A percentile compares a stretch with the other conserved stretches of the same genome.
These are phyloP conservation scores for Halichoerus grypus DNA, from an alignment of 2,113 vertebrate genomes.

Conservation along the genomic window DNA sequence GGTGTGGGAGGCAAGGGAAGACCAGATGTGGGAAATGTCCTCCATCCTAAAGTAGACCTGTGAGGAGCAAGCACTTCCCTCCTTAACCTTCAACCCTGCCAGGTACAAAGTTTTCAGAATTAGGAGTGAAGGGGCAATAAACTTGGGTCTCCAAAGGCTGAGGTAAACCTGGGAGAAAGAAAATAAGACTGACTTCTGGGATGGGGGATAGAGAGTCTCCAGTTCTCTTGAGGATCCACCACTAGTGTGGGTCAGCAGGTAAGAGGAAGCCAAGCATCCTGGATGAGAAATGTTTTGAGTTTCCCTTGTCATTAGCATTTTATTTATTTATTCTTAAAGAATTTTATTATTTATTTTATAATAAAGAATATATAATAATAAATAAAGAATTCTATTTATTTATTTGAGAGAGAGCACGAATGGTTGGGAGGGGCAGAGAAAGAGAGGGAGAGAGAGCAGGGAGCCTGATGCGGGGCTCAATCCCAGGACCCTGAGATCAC, in stretches of 20 bases:
- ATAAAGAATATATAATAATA: no score
- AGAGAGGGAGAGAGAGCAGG: no score
- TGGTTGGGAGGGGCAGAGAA: not conserved
- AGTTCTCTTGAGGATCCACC: not conserved
- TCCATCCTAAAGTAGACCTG: not conserved
- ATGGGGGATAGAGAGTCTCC: not conserved
- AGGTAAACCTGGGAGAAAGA: not conserved
- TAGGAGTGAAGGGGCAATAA: not conserved
- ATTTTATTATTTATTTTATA: no score
- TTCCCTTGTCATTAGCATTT: not conserved
- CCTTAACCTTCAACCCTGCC: not conserved
- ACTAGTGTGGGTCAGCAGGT: not conserved
- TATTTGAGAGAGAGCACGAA: not conserved
- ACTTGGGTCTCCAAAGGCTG: not conserved
- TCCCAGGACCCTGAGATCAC: not conserved
- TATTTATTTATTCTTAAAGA: no score
- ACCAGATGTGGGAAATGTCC: not conserved
- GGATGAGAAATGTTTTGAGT: not conserved
- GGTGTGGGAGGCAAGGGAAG: not conserved
- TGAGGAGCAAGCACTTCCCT: not conserved
- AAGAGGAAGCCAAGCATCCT: not conserved
- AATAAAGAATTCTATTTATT: not conserved
- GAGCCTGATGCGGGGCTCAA: not conserved
- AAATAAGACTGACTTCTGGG: not conserved
- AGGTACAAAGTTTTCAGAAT: not conserved